Evolutionary conservation across 2,888 invertebrate genomes (phyloP).

Genomic region (Chaetoderma sp.): DNA sequence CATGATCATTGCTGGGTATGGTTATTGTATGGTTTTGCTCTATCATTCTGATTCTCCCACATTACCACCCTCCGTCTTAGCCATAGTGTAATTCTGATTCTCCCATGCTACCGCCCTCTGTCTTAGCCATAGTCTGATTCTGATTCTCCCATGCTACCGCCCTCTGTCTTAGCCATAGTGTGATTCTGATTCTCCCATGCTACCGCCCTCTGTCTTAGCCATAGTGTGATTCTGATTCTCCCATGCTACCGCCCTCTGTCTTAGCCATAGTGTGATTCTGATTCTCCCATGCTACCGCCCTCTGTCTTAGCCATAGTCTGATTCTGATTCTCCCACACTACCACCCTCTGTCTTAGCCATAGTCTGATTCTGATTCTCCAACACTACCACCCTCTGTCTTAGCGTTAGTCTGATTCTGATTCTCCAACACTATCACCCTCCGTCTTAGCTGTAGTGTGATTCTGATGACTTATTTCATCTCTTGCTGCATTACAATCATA

Average conservation of each 20-base stretch:
- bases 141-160: too few relatives aligned
- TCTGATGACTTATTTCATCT: background rate
- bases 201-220: background rate
- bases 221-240: background rate
- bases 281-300: slow-evolving; percentile 8
- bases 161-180: too few relatives aligned
- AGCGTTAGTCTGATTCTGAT: slow-evolving; percentile 10
- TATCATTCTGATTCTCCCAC: too few relatives aligned
- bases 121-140: too few relatives aligned
- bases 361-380: slow-evolving; percentile 13
- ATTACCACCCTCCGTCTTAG: too few relatives aligned
- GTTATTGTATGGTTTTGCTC: too few relatives aligned
- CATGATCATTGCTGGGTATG: too few relatives aligned
- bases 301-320: slow-evolving; percentile 10
- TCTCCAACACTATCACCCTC: background rate
- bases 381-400: slow-evolving; percentile 15
- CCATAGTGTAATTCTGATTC: too few relatives aligned
- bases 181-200: slow-evolving; percentile 5
- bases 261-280: slow-evolving; percentile 6
- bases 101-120: too few relatives aligned
- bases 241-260: slow-evolving; percentile 6
- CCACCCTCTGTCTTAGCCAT: slow-evolving; percentile 4
- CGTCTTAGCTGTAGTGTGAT: too few relatives aligned
- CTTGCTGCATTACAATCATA: background rate
- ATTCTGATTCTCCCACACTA: slow-evolving; percentile 26